Percentiles rank a stretch among this genome's conserved stretches.
Conservation (phyloP, 2,113 vertebrate species). For the Anguilla rostrata region DNA sequence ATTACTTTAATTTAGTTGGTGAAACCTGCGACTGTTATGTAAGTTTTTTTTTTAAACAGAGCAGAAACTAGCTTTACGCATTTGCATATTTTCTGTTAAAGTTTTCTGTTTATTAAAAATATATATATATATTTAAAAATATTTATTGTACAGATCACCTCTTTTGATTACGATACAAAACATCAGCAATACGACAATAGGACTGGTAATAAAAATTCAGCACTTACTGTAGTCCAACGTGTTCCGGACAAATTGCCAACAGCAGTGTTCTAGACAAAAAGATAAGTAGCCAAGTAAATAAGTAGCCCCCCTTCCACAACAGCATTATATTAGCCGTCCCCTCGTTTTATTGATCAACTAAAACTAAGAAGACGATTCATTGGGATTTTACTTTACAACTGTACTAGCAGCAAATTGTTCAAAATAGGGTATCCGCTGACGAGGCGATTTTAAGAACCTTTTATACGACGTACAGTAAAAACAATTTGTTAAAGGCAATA, state of each 20-base stretch:
- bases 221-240: neutral
- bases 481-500: neutral
- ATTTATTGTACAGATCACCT: neutral
- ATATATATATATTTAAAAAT: no score
- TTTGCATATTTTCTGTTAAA: neutral
- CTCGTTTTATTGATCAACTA: no score
- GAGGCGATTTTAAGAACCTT: neutral
- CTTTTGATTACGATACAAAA: neutral
- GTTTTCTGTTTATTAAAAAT: neutral
- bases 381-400: neutral
- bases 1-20: neutral
- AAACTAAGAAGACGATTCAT: neutral
- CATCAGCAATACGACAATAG: conserved; percentile 11
- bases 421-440: neutral
- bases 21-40: neutral
- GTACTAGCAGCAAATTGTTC: neutral
- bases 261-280: neutral
- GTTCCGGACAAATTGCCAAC: neutral
- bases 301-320: neutral
- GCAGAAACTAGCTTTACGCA: neutral
- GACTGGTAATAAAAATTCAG: conserved; percentile 8
- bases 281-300: conserved; percentile 11
- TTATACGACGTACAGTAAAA: neutral
- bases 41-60: neutral
- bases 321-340: no score